phyloP scores from a whole-genome alignment of 2,113 vertebrate genomes.

The Numenius arquata region DNA sequence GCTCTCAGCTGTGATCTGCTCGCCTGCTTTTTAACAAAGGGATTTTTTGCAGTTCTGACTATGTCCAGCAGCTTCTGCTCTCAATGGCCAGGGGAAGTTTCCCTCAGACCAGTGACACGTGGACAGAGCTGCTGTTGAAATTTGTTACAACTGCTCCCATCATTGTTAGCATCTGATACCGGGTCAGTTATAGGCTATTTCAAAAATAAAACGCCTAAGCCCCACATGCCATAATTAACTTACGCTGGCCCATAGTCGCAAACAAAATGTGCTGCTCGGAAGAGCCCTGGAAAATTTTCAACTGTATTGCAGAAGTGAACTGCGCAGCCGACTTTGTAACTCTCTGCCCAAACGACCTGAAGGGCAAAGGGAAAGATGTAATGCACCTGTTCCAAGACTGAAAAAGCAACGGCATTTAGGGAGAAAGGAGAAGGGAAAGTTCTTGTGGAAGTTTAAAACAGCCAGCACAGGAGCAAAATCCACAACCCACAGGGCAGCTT shows the following conservation, averaged over 20 bases:
- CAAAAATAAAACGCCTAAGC: not conserved
- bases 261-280: slow-evolving; percentile 65
- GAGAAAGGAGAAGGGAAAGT: not conserved
- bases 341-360: slow-evolving; percentile 74
- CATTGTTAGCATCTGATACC: not conserved
- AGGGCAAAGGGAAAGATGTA: not conserved
- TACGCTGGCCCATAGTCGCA: slow-evolving; percentile 75
- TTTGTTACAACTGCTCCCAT: not conserved
- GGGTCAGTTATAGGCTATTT: not conserved
- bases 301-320: slow-evolving; percentile 58
- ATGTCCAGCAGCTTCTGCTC: not conserved
- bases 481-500: not conserved
- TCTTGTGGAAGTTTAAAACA: not conserved
- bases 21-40: not conserved
- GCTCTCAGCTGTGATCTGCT: not conserved
- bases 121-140: not conserved
- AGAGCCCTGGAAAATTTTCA: not conserved
- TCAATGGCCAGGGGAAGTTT: not conserved
- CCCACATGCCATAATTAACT: slow-evolving; percentile 15
- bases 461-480: not conserved
- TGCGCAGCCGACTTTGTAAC: slow-evolving; percentile 76
- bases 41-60: not conserved
- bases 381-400: not conserved
- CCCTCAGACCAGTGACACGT: rapidly evolving
- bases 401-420: not conserved